Evolutionary conservation across 1,140 invertebrate species (phyloP).

Genomic region (Tyrophagus putrescentiae): DNA sequence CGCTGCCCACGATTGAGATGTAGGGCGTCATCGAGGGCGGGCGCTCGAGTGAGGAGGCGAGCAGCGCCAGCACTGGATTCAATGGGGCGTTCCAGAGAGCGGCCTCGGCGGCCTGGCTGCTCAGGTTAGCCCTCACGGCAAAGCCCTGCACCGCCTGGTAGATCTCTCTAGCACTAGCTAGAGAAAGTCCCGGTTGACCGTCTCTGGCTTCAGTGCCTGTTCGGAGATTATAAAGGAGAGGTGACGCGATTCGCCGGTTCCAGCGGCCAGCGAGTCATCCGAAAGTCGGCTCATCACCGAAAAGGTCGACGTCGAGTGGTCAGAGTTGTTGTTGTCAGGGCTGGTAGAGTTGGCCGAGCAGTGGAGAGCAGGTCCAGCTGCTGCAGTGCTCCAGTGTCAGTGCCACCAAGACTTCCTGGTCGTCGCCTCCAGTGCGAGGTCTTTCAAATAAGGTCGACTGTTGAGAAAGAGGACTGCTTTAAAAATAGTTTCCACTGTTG

Average conservation of each 20-base stretch:
- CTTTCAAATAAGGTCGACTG: too few relatives aligned
- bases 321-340: conserved; percentile 3
- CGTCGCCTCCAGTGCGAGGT: too few relatives aligned
- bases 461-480: too few relatives aligned
- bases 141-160: background rate
- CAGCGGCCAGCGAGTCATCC: background rate
- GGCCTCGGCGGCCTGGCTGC: background rate
- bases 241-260: background rate
- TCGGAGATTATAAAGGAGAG: background rate
- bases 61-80: conserved; percentile 18
- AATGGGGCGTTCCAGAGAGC: background rate
- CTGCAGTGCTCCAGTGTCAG: too few relatives aligned
- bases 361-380: background rate
- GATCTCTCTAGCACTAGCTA: background rate
- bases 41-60: conserved; percentile 17
- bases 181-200: conserved; percentile 3
- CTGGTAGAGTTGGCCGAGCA: background rate
- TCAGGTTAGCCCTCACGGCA: background rate
- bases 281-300: background rate
- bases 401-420: too few relatives aligned
- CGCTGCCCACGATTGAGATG: too few relatives aligned
- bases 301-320: background rate
- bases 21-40: too few relatives aligned
- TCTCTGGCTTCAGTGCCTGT: background rate
- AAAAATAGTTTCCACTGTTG: too few relatives aligned